These are phyloP conservation scores for Mylabris sibirica DNA, from an alignment of 2,888 invertebrate genomes.

Conservation along the genomic window DNA sequence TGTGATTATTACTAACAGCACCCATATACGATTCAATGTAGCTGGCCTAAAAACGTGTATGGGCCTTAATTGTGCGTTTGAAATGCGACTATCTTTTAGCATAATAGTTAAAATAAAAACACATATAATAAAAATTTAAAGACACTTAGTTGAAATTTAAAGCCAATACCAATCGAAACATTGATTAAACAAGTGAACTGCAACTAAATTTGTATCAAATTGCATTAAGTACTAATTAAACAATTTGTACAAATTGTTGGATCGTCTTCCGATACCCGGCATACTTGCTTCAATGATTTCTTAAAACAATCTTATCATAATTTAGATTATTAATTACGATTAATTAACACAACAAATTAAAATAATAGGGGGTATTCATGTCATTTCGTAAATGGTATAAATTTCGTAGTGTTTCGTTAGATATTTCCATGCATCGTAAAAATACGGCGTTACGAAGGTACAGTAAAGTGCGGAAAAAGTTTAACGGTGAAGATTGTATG, in stretches of 20 bases:
- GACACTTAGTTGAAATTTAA: background rate
- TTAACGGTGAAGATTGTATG: no score
- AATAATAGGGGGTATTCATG: no score
- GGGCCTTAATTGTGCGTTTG: background rate
- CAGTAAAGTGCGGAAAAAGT: no score
- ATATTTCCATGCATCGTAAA: no score
- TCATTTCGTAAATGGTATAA: no score
- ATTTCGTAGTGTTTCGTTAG: no score
- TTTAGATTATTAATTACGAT: background rate
- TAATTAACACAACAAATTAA: background rate
- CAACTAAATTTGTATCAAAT: slow-evolving; percentile 8
- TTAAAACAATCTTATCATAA: background rate
- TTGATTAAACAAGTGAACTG: background rate
- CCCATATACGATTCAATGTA: slow-evolving; percentile 1
- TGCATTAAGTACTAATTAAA: background rate
- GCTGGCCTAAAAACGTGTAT: background rate
- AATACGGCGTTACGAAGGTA: no score
- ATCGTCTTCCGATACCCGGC: background rate
- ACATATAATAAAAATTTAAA: background rate
- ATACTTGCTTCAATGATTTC: background rate
- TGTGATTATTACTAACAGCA: background rate
- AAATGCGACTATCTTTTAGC: background rate
- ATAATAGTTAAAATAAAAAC: background rate
- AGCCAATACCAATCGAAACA: background rate
- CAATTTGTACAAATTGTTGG: slow-evolving; percentile 6